Base-by-base conservation (phyloP, 2,113 vertebrate genomes). In the Corydoras maculifer region DNA sequence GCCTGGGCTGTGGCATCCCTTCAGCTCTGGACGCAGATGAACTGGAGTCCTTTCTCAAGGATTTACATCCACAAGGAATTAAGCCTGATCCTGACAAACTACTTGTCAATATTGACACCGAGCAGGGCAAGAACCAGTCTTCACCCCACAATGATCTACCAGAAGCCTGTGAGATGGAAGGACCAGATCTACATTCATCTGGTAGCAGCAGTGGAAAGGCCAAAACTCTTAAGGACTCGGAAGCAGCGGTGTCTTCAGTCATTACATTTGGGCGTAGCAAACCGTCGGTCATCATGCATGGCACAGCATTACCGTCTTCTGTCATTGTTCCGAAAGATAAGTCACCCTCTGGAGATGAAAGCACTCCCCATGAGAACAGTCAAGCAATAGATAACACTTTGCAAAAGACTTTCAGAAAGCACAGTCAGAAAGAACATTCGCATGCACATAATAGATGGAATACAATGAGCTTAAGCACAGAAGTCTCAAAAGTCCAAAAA, bases 221-320 rank as follows among this genome's bases (percentile, higher is more conserved):
- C 79, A 88, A 87, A 86, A 78, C 73, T 35, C 70, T 75, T 53
- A 86, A 87, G 72, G 65, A 65, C 64, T 30, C 77, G 62, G 80
- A 86, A 61, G 68, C 74, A 10, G 73, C 79, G 50, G 86, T 84
- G 70, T 87, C 82, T 11, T 92, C 92, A 5, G 93, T 95, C 70
- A 94, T 94, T 58, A 87, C 92, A 57, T 95, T 93, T 50, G 91
- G 91, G n/a, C 91, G 88, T n/a, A 83, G 91, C 0, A 88, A 93
- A 65, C 86, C 93, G 8, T 95, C 94, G 0, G 94, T 96, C 70
- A 95, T 96, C 43, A 92, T 95, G 55, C 94, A 91, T 0, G 88
- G 94, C 54, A 88, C 79, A 51, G 84, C 87, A 8, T 80, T 84
- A 80, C 86, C 84, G 68, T 89, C 85, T 62, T 88, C 90, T 3